Conservation (phyloP, 2,888 invertebrate genomes). For the Furcula furcula region DNA sequence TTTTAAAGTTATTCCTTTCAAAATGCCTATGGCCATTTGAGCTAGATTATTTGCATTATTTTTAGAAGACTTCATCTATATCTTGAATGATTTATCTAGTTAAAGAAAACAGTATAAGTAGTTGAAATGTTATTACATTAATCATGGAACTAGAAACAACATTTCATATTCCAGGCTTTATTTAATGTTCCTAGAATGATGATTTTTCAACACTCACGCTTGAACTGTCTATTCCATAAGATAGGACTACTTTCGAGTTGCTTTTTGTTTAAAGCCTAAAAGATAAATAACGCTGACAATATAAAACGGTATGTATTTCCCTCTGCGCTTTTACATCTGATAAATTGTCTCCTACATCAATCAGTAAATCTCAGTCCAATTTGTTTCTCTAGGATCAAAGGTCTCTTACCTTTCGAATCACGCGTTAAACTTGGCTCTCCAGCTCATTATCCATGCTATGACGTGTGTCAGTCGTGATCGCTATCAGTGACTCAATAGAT, state of each 20-base stretch:
- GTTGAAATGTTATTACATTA: too few relatives aligned
- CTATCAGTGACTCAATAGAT: slow-evolving; percentile 27
- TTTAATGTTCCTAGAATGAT: too few relatives aligned
- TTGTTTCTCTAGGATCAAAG: slow-evolving; percentile 3
- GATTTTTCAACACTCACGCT: too few relatives aligned
- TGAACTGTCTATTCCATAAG: too few relatives aligned
- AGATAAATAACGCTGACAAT: too few relatives aligned
- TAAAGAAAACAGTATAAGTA: too few relatives aligned
- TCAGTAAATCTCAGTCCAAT: slow-evolving; percentile 1
- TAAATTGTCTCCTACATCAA: not conserved
- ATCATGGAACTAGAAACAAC: too few relatives aligned
- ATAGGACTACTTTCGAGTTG: too few relatives aligned
- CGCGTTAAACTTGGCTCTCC: slow-evolving; percentile 18
- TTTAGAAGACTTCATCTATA: not conserved
- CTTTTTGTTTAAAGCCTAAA: too few relatives aligned
- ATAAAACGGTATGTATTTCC: too few relatives aligned
- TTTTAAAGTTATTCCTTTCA: not conserved
- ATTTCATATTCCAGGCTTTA: too few relatives aligned
- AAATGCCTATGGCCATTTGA: not conserved
- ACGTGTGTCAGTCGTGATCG: slow-evolving; percentile 22
- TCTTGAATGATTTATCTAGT: not conserved
- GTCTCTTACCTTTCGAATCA: slow-evolving; percentile 20
- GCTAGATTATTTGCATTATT: not conserved
- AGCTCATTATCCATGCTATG: slow-evolving; percentile 12
- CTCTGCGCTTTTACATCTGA: not conserved